Base-by-base conservation (phyloP, 92 coral and sea anemone genomes). In the Parazoanthus atlanticus region DNA sequence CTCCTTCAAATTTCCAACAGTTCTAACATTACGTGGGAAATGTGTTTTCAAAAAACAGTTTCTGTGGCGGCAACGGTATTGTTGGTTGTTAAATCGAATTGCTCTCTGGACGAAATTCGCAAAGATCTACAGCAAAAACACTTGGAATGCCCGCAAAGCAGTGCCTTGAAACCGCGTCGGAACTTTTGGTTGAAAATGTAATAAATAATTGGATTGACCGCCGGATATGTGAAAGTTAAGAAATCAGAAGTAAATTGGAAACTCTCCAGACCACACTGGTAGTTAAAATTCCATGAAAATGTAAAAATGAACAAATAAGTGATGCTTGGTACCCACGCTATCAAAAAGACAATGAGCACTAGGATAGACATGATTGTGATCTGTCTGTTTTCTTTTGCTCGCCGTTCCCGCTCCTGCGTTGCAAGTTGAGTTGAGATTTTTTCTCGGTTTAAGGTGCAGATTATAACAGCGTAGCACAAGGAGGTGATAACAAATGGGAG, bases 331-430 rank as follows among this genome's bases (percentile, higher is more conserved):
- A 84, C 65, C 65, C 65, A 84, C 5, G 87, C 87, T 6, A 84
- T 26, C 31, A 84, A 49, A 5, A 84, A 84, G 12, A 84, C 76
- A 1, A 30, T 10, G 4, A 84, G 64, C 78, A 84, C 87, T 15
- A 84, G 49, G 28, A 84, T 69, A 1, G 87, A 84, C 87, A 84
- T 70, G 25, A 84, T 26, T 2, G 87, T 84, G 64, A 84, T 84
- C 64, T 84, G 87, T 26, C 87, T 70, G 87, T 84, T 84, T 30
- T 84, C 87, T 19, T 84, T 84, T 6, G 87, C 65, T 67, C 87
- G 78, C 0, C 87, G 87, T 69, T 84, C 38, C 54, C 87, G 61
- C 29, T 69, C 78, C 67, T 71, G 78, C 1, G 77, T 84, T 16
- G 87, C 87, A 2, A 84, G 87, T 8, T 84, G 87, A 30, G 66